Evolutionary conservation across 92 coral and sea anemone genomes (phyloP).

Genomic region (Epizoanthus illoricatus): DNA sequence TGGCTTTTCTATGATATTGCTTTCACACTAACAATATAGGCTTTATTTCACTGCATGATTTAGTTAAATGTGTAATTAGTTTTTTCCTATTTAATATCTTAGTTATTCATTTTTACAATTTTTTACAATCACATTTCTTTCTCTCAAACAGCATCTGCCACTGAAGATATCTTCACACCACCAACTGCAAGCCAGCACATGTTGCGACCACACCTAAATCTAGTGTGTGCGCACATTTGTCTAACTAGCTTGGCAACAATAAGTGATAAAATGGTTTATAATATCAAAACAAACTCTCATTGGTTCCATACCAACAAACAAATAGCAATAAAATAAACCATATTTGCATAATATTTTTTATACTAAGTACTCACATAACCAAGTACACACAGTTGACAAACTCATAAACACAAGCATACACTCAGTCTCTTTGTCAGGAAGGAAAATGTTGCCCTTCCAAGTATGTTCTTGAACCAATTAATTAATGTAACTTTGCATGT

Average conservation of each 20-base stretch:
- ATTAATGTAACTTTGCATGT: background rate
- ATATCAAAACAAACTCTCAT: background rate
- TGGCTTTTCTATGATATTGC: too few species aligned
- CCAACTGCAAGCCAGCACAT: background rate
- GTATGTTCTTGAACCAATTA: slow-evolving; percentile 6
- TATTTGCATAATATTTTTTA: background rate
- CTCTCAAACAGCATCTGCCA: background rate
- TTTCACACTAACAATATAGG: too few species aligned
- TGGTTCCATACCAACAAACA: slow-evolving; percentile 14
- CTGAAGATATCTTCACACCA: slow-evolving; percentile 1
- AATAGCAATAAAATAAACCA: background rate
- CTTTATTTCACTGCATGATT: background rate
- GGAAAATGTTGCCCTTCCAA: background rate
- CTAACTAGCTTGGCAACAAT: background rate
- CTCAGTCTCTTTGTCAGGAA: background rate
- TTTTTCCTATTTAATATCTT: slow-evolving; percentile 1
- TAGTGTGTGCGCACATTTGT: background rate
- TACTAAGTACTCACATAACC: background rate
- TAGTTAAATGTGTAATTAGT: slow-evolving; percentile 7
- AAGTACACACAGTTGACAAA: slow-evolving; percentile 14
- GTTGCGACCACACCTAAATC: background rate
- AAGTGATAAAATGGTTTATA: background rate
- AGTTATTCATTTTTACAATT: slow-evolving; percentile 28
- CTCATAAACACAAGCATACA: slow-evolving; percentile 7
- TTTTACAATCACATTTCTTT: slow-evolving; percentile 22